phyloP scores from a whole-genome alignment of 2,888 invertebrate genomes.

The Campopleginae sp. region DNA sequence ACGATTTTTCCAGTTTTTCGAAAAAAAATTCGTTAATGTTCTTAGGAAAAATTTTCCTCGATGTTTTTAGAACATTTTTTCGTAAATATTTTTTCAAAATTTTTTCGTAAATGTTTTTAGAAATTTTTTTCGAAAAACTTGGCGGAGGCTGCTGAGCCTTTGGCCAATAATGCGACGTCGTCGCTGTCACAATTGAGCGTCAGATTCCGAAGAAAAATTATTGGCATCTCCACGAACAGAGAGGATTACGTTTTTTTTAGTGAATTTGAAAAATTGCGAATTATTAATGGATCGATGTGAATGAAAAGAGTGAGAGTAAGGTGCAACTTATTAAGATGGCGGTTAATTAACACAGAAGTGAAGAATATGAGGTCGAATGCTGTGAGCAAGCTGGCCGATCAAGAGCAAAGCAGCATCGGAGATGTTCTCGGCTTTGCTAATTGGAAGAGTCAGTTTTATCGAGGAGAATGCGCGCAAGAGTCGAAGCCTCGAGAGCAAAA shows the following conservation, averaged over 20 bases:
- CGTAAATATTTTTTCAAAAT: too few relatives aligned
- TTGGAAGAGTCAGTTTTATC: conserved; percentile 69
- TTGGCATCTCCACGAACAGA: too few relatives aligned
- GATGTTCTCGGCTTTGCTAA: conserved; percentile 57
- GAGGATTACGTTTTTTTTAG: too few relatives aligned
- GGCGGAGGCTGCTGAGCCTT: neutral
- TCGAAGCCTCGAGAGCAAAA: conserved; percentile 47
- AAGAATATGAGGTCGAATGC: conserved; percentile 34
- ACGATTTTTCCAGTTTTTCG: too few relatives aligned
- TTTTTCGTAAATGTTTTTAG: too few relatives aligned
- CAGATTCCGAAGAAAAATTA: too few relatives aligned
- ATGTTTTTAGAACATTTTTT: too few relatives aligned
- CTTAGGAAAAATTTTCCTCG: too few relatives aligned
- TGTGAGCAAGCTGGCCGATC: conserved; percentile 24
- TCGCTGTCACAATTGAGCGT: neutral
- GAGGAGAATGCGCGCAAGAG: conserved; percentile 61
- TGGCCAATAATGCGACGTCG: neutral
- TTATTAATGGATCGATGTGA: neutral
- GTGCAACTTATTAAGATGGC: neutral
- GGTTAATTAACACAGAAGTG: neutral
- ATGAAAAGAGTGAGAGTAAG: neutral
- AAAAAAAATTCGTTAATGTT: too few relatives aligned
- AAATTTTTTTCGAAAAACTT: neutral
- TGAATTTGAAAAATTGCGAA: neutral
- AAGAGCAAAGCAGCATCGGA: conserved; percentile 38